Conservation (phyloP, 2,113 vertebrate genomes). For the Engystomops pustulosus region DNA sequence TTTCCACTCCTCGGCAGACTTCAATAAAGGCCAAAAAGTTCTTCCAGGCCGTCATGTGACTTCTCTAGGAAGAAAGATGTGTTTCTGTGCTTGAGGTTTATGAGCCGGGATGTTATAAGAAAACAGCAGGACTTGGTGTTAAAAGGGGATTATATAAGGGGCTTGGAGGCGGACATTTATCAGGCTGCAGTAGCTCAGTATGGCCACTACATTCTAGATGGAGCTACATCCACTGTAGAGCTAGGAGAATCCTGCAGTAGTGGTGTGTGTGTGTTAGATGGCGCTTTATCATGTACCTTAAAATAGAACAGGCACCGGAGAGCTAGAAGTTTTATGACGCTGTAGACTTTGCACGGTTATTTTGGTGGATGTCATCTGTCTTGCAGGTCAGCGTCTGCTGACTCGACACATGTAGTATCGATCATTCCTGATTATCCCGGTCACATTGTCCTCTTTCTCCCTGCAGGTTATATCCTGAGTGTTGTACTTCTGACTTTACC, state of each 20-base stretch:
- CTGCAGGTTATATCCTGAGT: slow-evolving; percentile 94
- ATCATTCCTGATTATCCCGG: not conserved
- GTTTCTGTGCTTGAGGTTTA: not conserved
- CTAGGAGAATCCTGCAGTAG: too few relatives aligned
- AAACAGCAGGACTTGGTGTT: too few relatives aligned
- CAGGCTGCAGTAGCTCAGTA: too few relatives aligned
- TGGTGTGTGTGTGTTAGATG: too few relatives aligned
- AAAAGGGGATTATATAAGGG: too few relatives aligned
- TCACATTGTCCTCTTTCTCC: slow-evolving; percentile 61
- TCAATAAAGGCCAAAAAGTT: not conserved
- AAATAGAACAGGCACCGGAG: not conserved
- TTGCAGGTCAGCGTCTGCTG: not conserved
- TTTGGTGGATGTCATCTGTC: not conserved
- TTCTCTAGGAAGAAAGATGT: not conserved
- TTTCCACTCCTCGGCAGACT: not conserved
- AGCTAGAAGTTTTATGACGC: not conserved
- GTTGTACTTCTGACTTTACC: slow-evolving; percentile 94
- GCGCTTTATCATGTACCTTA: not conserved
- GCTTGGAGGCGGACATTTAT: too few relatives aligned
- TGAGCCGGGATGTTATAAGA: too few relatives aligned
- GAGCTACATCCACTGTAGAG: too few relatives aligned
- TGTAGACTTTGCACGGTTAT: not conserved
- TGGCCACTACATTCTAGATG: too few relatives aligned
- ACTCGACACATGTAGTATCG: not conserved
- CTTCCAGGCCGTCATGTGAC: not conserved